Evolutionary conservation across 2,797 vertebrate species (phyloP).

Genomic region (Phylloscopus collybita): DNA sequence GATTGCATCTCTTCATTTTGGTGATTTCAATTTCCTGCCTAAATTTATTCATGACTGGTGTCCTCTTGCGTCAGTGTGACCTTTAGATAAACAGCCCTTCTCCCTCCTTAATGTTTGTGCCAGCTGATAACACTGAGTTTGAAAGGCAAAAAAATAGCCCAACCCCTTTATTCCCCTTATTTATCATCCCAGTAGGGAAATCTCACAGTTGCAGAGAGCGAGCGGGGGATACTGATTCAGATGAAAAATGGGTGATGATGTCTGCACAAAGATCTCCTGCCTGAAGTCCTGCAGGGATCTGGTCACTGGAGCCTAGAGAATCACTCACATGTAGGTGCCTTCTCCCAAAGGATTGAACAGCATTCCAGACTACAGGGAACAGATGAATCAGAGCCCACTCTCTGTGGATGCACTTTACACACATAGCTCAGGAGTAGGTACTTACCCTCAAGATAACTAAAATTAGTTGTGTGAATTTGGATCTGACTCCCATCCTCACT

Average conservation of each 20-base stretch:
- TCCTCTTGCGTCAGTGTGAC: neutral
- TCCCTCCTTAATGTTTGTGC: neutral
- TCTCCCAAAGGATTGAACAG: neutral
- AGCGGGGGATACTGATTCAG: neutral
- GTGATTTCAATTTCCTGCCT: constrained; percentile 13
- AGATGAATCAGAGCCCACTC: neutral
- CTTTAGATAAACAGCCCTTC: constrained; percentile 15
- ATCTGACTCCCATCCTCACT: neutral
- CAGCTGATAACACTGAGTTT: neutral
- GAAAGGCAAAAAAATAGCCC: neutral
- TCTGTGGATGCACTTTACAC: neutral
- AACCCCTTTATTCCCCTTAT: neutral
- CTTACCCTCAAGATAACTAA: neutral
- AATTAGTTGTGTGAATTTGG: neutral
- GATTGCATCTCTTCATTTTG: neutral
- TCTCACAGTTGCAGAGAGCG: neutral
- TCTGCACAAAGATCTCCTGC: neutral
- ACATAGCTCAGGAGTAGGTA: accelerated
- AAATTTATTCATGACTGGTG: constrained; percentile 4
- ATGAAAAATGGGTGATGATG: neutral
- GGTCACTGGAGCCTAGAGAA: neutral
- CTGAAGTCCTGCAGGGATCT: neutral
- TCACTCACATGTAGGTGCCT: neutral
- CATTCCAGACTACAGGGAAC: neutral
- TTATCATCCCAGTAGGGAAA: neutral